Base-by-base conservation (phyloP, 1,140 invertebrate genomes). In the Belonocnema kinseyi region DNA sequence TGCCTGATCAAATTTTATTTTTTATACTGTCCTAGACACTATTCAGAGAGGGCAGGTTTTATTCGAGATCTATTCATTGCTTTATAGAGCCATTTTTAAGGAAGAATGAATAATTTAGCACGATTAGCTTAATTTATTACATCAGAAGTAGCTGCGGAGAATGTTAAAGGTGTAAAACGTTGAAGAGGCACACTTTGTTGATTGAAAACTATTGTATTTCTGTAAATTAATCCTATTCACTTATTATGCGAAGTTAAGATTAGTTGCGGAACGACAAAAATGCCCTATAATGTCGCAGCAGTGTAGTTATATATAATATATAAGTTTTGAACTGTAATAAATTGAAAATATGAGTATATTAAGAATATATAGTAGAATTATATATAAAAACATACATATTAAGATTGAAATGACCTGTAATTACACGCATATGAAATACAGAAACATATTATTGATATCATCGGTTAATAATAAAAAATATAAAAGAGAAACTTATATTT, bases 371-470 rank as follows among this genome's bases (percentile, higher is more conserved):
- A 78, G 78, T 82, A 74, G 77, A 52, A 80, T 77, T 77, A 78
- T 77, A 78, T 58, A 80, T 79, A 72, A 82, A 33, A 46, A 66
- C 46, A 66, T 66, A 66, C 61, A 66, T 40, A 66, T 66, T 66
- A 86, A 66, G 82, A 79, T 77, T 83, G 80, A 83, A 86, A 86
- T 85, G 84, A 82, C 79, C 82, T 86, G 85, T 87, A 85, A 87
- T 83, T 85, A 85, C 77, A 80, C 56, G 70, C 73, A 82, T 87
- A 82, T 81, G 82, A 87, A 85, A 85, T 85, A 85, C 84, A 85
- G 84, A 85, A 87, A 87, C 83, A 85, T 85, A 82, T 85, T 85
- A 85, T 77, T 84, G 80, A 85, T 81, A 84, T 81, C 82, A 82
- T 77, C 72, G 61, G 76, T 83, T 82, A 82, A 82, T 82, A 84